Evolutionary conservation across 2,888 invertebrate species (phyloP).

Genomic region (Synergus itoensis): DNA sequence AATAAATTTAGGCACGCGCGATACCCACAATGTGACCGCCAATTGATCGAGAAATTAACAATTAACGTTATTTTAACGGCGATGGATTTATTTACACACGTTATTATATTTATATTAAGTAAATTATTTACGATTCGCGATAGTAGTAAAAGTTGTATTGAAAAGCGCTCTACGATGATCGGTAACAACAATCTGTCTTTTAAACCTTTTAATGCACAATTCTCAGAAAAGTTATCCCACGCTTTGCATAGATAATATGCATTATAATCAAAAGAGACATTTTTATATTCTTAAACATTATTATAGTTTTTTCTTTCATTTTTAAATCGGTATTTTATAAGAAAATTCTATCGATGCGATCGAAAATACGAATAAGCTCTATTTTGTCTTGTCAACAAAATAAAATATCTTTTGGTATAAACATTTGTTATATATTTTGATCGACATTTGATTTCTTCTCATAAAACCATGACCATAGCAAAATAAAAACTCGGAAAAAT

Average conservation of each 20-base stretch:
- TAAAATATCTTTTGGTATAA: background rate
- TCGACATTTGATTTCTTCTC: background rate
- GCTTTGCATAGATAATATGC: constrained; percentile 5
- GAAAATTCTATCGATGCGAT: constrained; percentile 9
- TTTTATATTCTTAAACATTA: constrained; percentile 27
- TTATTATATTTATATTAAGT: constrained; percentile 6
- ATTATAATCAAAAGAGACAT: background rate
- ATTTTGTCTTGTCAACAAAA: background rate
- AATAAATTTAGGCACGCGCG: background rate
- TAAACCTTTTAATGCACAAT: constrained; percentile 10
- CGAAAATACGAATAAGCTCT: constrained; percentile 23
- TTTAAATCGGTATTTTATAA: background rate
- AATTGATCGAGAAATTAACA: background rate
- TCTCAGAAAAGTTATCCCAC: background rate
- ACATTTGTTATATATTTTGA: background rate
- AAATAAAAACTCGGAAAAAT: background rate
- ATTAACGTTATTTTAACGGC: constrained; percentile 8
- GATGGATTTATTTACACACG: constrained; percentile 27
- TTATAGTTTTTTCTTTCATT: constrained; percentile 12
- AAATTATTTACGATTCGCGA: constrained; percentile 6
- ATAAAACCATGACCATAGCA: background rate
- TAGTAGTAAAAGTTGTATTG: background rate
- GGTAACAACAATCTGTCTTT: constrained; percentile 30
- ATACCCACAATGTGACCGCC: constrained; percentile 14
- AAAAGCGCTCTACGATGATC: constrained; percentile 12